Conservation (phyloP, 2,113 vertebrate species). For the Poeciliopsis retropinna region DNA sequence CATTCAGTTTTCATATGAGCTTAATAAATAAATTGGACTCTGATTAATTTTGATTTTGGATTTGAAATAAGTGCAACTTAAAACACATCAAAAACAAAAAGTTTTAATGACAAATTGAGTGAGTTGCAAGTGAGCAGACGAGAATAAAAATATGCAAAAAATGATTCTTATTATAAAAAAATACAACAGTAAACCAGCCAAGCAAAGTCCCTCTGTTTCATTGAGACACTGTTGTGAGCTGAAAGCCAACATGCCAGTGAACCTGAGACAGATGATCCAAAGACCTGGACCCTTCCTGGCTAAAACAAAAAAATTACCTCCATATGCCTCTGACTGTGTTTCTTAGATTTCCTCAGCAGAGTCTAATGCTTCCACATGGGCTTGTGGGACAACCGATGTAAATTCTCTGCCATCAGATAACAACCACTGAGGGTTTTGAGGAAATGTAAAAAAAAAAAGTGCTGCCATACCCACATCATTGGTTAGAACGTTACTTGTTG, state of each 20-base stretch:
- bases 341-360: slow-evolving; percentile 64
- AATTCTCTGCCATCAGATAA: slow-evolving; percentile 66
- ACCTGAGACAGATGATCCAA: slow-evolving; percentile 40
- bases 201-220: slow-evolving; percentile 13
- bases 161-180: background rate
- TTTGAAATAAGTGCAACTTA: background rate
- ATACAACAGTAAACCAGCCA: background rate
- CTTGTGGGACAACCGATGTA: slow-evolving; percentile 53
- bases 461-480: slow-evolving; percentile 51
- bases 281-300: slow-evolving; percentile 26
- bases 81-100: background rate
- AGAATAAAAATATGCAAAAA: background rate
- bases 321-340: slow-evolving; percentile 50
- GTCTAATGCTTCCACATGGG: slow-evolving; percentile 62
- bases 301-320: slow-evolving; percentile 39
- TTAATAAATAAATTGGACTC: too few relatives aligned
- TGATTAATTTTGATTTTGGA: too few relatives aligned
- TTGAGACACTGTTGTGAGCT: slow-evolving; percentile 19
- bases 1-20: too few relatives aligned
- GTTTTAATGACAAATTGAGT: background rate
- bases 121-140: background rate
- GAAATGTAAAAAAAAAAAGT: slow-evolving; percentile 77
- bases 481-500: slow-evolving; percentile 55
- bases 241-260: slow-evolving; percentile 48
- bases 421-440: slow-evolving; percentile 57